Evolutionary conservation across 2,113 vertebrate genomes (phyloP), one percentile per base, ranked within the genome.

Genomic region (Falcunculus frontatus): DNA sequence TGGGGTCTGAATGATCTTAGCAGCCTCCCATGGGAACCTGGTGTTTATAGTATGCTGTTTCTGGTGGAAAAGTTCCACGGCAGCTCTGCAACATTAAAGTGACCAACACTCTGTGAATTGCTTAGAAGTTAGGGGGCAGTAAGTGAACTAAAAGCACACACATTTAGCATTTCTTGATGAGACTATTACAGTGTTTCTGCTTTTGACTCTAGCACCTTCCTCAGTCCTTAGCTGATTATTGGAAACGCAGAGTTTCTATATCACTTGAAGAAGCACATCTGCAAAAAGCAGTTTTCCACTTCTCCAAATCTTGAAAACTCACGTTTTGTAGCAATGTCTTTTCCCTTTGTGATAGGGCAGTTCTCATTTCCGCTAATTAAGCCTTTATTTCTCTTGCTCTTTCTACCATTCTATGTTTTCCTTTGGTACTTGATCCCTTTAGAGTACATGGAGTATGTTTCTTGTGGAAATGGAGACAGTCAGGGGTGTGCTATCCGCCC

Each of bases 401-500:
- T 7, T 62, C 41, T 53, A 23, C 7, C 57, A 5, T 53, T 77
- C 20, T 41, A 7, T 4, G 2, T 60, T 88, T 91, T 90, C 18
- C 9, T 76, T 84, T 84, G 32, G 13, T 46, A 26, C 6, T 56
- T 33, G 16, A 46, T 57, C 41, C 5, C 10, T 73, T 69, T 33
- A 53, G 7, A 62, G 10, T 6, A n/a, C 33, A 39, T 44, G n/a
- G 20, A 49, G 19, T 41, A 29, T 2, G 0, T 37, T 91, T 84
- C 50, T 27, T 10, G 18, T 9, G 39, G 49, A 60, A 63, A 72
- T 23, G 15, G 30, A 85, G n/a, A 39, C 0, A 0, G 10, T 42
- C n/a, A 52, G 0, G 0, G 20, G 6, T n/a, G 94, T 69, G 42
- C n/a, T 57, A 4, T 47, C 29, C 7, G 9, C 6, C 5, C 32